Conservation (phyloP, 2,888 invertebrate species). For the Ophonus ardosiacus region DNA sequence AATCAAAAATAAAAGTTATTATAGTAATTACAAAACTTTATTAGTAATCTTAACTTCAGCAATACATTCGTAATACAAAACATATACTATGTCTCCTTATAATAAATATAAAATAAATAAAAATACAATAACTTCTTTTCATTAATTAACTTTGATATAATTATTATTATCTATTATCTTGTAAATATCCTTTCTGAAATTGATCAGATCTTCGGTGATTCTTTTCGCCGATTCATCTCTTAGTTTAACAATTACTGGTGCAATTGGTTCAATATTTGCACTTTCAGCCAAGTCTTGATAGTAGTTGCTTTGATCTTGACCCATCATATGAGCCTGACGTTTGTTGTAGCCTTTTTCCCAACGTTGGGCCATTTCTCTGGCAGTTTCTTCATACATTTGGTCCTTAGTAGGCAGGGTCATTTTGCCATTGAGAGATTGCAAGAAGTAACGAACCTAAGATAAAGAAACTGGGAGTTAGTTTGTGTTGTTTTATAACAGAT, state of each 20-base stretch:
- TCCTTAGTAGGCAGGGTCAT: slow-evolving; percentile 80
- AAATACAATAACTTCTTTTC: not conserved
- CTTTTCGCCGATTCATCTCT: slow-evolving; percentile 81
- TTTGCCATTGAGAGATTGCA: slow-evolving; percentile 79
- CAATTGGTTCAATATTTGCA: slow-evolving; percentile 80
- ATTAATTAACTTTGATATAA: slow-evolving; percentile 74
- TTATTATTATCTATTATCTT: slow-evolving; percentile 83
- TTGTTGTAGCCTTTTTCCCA: slow-evolving; percentile 82
- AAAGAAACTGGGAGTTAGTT: not conserved
- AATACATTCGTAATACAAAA: slow-evolving; percentile 13
- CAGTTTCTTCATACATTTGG: slow-evolving; percentile 81
- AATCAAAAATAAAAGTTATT: not conserved
- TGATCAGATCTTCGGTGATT: slow-evolving; percentile 80
- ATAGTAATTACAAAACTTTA: not conserved
- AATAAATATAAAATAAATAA: slow-evolving; percentile 41
- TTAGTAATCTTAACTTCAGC: not conserved
- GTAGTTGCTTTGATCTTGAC: slow-evolving; percentile 84
- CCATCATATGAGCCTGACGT: slow-evolving; percentile 91
- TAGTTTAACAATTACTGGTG: slow-evolving; percentile 83
- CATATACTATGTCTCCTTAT: not conserved
- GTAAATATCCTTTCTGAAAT: slow-evolving; percentile 83
- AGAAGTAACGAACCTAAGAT: slow-evolving; percentile 80
- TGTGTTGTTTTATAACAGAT: not conserved
- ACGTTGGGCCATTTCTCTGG: slow-evolving; percentile 78
- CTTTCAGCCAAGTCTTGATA: slow-evolving; percentile 83